Base-by-base conservation (phyloP, 2,888 invertebrate genomes). In the Phortica okadai region DNA sequence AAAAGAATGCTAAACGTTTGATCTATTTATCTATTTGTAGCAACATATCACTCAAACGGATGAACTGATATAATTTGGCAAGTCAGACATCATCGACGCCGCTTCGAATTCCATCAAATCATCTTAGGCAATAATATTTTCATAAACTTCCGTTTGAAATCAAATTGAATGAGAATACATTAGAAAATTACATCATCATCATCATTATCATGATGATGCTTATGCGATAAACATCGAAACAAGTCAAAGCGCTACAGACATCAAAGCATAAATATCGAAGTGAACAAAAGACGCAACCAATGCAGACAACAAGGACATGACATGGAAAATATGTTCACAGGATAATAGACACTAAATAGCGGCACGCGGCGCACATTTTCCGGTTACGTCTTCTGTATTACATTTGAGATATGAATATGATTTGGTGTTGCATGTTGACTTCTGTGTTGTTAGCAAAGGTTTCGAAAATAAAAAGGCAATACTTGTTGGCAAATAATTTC, bases 341-440 rank as follows among this genome's bases (percentile, higher is more conserved):
- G 83, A 89, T 91, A 91, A 91, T 90, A 88, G 89, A 86, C 85
- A 87, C 91, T 91, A 91, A 91, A 91, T 90, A 90, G 88, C 85
- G 89, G 79, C 91, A 91, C 91, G 91, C 89, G 90, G 84, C 88
- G 76, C 79, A 82, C 80, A 83, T 83, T 88, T 87, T 81, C 87
- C 86, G 84, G 81, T 79, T 77, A 70, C 77, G 76, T 75, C 42
- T 78, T 10, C 41, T 66, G 62, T 6, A 14, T 50, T 14, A 14
- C 50, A 50, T 50, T 50, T 50, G 8, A 73, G 80, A 77, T 81
- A 81, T 79, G 79, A 87, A 84, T 84, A 81, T 85, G 83, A 80
- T 79, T 79, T 77, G 80, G 82, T 11, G 70, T 25, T 33, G 56
- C 45, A 21, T 41, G n/a, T 80, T 77, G 78, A 70, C 78, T 83